phyloP scores from a whole-genome alignment of 2,113 vertebrate genomes.

The Spea bombifrons region DNA sequence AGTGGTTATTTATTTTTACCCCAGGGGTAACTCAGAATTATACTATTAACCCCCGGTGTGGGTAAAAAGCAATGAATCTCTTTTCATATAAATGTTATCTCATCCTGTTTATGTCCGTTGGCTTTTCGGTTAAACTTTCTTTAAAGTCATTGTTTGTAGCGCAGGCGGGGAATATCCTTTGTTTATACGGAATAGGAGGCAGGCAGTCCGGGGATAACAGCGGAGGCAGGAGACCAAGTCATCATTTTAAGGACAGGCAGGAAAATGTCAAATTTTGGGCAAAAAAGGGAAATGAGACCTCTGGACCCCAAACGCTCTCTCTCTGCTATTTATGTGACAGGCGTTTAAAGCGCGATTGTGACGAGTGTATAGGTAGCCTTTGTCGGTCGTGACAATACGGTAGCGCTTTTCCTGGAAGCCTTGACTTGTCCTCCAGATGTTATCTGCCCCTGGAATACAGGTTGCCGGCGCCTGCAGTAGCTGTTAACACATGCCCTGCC shows the following conservation, averaged over 20 bases:
- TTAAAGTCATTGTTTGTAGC: not conserved
- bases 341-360: not conserved
- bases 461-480: not conserved
- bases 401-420: conserved; percentile 4
- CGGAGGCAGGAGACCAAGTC: conserved; percentile 1
- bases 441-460: conserved; percentile 1
- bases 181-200: conserved; percentile 11
- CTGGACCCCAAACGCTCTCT: not conserved
- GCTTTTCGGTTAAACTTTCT: conserved; percentile 14
- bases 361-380: not conserved
- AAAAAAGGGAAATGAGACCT: conserved; percentile 9
- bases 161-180: conserved; percentile 8
- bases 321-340: not conserved
- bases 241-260: not conserved
- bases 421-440: not conserved
- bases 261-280: not conserved
- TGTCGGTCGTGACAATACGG: not conserved
- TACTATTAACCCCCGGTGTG: too few species aligned
- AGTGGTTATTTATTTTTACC: too few species aligned
- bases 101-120: not conserved
- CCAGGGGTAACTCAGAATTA: too few species aligned
- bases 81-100: not conserved
- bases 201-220: conserved; percentile 2
- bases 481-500: too few species aligned
- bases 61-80: not conserved